Conservation (phyloP, 1,140 invertebrate genomes). For the Drosophila neocordata region DNA sequence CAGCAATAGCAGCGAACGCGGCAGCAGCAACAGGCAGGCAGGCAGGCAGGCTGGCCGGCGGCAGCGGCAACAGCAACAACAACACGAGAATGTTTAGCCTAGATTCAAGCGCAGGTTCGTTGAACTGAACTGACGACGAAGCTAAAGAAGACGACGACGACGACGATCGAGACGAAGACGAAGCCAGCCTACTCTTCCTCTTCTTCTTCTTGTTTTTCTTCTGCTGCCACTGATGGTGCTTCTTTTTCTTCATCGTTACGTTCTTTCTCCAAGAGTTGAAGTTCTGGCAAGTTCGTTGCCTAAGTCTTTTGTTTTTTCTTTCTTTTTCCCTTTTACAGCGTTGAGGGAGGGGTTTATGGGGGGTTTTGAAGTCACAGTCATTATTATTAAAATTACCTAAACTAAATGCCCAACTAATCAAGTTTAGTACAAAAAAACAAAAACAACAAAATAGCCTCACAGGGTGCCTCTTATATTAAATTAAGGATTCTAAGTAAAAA, state of each 20-base stretch:
- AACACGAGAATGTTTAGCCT: conserved; percentile 82
- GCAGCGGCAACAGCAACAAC: conserved; percentile 32
- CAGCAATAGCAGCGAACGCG: conserved; percentile 21
- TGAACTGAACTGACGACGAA: conserved; percentile 77
- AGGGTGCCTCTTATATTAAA: not conserved
- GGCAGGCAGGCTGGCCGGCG: conserved; percentile 11
- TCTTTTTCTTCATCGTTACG: conserved; percentile 28
- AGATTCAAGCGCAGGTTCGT: conserved; percentile 82
- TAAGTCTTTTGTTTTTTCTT: conserved; percentile 63
- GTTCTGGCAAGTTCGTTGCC: conserved; percentile 67
- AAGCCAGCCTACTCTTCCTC: conserved; percentile 17
- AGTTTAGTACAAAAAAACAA: not conserved
- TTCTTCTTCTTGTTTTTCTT: conserved; percentile 6
- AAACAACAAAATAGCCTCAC: not conserved
- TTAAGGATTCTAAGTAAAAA: not conserved
- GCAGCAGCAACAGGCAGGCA: conserved; percentile 22
- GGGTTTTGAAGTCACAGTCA: not conserved
- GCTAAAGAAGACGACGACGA: conserved; percentile 5
- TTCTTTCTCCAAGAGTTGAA: conserved; percentile 21
- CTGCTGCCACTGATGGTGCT: not conserved
- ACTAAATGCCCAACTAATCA: not conserved
- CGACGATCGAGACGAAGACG: conserved; percentile 6
- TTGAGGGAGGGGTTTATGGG: not conserved
- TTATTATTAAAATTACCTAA: conserved; percentile 4
- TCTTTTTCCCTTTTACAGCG: conserved; percentile 1